Evolutionary conservation across 2,113 vertebrate genomes (phyloP).

Genomic region (Burhinus oedicnemus): DNA sequence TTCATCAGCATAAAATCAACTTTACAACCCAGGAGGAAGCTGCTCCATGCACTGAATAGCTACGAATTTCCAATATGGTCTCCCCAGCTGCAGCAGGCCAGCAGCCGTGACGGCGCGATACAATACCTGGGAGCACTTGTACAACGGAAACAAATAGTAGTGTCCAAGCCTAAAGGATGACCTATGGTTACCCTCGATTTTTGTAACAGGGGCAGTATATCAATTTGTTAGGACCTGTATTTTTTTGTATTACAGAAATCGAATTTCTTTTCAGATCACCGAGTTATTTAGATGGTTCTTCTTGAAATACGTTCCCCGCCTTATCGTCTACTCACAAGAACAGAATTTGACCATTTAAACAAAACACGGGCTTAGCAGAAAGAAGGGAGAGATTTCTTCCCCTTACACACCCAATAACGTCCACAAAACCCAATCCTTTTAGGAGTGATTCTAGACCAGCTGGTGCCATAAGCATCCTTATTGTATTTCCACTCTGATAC

Average conservation of each 20-base stretch:
- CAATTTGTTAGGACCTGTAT: not conserved
- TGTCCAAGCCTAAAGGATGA: not conserved
- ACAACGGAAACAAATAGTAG: not conserved
- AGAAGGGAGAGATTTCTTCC: not conserved
- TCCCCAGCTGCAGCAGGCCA: not conserved
- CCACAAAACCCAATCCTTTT: not conserved
- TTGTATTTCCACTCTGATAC: not conserved
- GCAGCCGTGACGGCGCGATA: rapidly evolving
- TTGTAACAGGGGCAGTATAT: not conserved
- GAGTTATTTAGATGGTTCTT: not conserved
- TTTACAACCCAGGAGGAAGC: not conserved
- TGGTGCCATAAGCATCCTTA: not conserved
- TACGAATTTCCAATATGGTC: not conserved
- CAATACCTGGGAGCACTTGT: not conserved
- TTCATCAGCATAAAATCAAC: slow-evolving; percentile 46
- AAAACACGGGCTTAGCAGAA: not conserved
- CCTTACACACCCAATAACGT: not conserved
- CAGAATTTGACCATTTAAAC: not conserved
- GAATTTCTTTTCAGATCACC: not conserved
- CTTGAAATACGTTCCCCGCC: not conserved
- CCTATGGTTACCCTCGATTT: not conserved
- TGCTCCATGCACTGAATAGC: not conserved
- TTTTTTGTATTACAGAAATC: not conserved
- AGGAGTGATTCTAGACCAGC: not conserved
- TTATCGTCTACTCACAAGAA: not conserved